phyloP scores from a whole-genome alignment of 92 coral and sea anemone genomes.

The Phymanthus crucifer region DNA sequence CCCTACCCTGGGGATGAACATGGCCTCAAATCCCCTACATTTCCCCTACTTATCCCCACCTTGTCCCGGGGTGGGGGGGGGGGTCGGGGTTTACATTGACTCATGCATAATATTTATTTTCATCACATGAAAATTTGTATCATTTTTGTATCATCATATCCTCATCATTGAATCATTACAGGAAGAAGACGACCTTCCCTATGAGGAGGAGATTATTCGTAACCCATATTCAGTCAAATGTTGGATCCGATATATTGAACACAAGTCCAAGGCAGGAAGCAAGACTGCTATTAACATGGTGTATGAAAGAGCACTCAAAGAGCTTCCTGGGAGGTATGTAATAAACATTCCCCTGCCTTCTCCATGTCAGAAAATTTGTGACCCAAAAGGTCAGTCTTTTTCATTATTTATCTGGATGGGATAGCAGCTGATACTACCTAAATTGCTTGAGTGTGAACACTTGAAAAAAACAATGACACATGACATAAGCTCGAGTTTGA shows the following conservation, averaged over 20 bases:
- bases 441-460: too few relatives aligned
- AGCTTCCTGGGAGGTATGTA: constrained; percentile 97
- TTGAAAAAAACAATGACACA: too few relatives aligned
- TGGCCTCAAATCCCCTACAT: too few relatives aligned
- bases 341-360: not conserved
- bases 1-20: too few relatives aligned
- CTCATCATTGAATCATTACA: constrained; percentile 14
- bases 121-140: not conserved
- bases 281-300: constrained; percentile 81
- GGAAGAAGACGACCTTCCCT: constrained; percentile 99
- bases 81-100: too few relatives aligned
- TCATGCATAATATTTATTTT: too few relatives aligned
- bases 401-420: too few relatives aligned
- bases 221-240: constrained; percentile 96
- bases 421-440: too few relatives aligned
- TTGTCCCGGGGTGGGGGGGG: too few relatives aligned
- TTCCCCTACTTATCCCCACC: too few relatives aligned
- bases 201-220: constrained; percentile 95
- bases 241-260: constrained; percentile 95
- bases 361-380: not conserved
- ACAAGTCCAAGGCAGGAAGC: constrained; percentile 79
- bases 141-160: not conserved
- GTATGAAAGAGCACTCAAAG: constrained; percentile 91
- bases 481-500: too few relatives aligned
- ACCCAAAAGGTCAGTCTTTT: too few relatives aligned